Percentiles rank a stretch among this genome's conserved stretches.
phyloP scores from a whole-genome alignment of 2,113 vertebrate species.

The Amphiprion percula region DNA sequence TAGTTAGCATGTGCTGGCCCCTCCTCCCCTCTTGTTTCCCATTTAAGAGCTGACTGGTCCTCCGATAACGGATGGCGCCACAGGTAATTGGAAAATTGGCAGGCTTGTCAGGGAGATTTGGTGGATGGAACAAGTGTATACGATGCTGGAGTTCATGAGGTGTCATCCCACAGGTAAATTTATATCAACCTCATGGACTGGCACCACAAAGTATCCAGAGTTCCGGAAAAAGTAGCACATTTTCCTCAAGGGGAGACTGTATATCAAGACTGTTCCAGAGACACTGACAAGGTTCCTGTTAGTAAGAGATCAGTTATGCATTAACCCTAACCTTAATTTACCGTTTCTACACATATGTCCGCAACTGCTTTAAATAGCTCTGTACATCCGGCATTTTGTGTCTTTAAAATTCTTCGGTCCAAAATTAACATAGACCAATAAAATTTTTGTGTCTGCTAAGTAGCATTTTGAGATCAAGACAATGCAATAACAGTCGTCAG shows the following conservation, averaged over 20 bases:
- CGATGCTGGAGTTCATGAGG: constrained; percentile 85
- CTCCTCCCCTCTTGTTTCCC: constrained; percentile 86
- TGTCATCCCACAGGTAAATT: constrained; percentile 87
- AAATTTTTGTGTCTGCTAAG: no score
- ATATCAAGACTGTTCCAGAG: constrained; percentile 85
- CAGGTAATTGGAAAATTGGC: constrained; percentile 98
- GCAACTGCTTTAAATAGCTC: constrained; percentile 25
- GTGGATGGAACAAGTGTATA: constrained; percentile 89
- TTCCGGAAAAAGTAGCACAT: constrained; percentile 80
- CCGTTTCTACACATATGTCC: constrained; percentile 17
- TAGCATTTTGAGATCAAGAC: no score
- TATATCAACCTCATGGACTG: constrained; percentile 87
- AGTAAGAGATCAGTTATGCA: constrained; percentile 61
- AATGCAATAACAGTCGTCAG: no score
- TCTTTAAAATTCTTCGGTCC: no score
- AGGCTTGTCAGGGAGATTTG: constrained; percentile 93
- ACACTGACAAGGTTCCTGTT: constrained; percentile 80
- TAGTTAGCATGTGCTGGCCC: constrained; percentile 87
- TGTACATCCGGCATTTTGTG: not conserved
- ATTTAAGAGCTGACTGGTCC: constrained; percentile 91
- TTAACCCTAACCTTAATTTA: constrained; percentile 61
- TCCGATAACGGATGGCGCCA: constrained; percentile 92
- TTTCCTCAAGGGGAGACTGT: constrained; percentile 78
- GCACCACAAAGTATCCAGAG: constrained; percentile 86
- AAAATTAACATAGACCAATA: no score